Evolutionary conservation across 2,113 vertebrate genomes (phyloP).

Genomic region (Cyprinodon tularosa): DNA sequence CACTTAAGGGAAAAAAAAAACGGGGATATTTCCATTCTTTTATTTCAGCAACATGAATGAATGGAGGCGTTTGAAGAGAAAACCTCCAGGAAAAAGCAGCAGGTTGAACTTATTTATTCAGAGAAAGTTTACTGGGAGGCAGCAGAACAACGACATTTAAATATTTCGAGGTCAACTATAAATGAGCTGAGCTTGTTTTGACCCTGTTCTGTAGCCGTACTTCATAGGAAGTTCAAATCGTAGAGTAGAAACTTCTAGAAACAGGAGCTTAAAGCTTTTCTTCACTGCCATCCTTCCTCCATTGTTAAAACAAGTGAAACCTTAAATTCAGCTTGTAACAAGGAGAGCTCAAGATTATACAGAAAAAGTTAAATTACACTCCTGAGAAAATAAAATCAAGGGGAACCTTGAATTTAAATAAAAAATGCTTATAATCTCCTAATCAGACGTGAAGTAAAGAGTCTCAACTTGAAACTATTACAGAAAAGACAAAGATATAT

Average conservation of each 20-base stretch:
- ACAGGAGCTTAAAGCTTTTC: conserved; percentile 29
- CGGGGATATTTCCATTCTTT: not conserved
- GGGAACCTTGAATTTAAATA: too few species aligned
- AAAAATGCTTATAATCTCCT: too few species aligned
- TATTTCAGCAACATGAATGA: not conserved
- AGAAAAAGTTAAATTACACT: too few species aligned
- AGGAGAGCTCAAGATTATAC: too few species aligned
- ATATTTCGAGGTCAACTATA: not conserved
- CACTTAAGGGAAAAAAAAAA: not conserved
- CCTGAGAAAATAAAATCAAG: too few species aligned
- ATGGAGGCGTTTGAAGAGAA: not conserved
- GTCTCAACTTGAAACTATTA: too few species aligned
- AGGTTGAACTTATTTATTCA: not conserved
- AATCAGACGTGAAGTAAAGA: too few species aligned
- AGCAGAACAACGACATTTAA: not conserved
- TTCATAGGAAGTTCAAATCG: conserved; percentile 11
- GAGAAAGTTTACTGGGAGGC: not conserved
- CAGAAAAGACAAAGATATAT: too few species aligned
- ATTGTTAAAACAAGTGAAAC: too few species aligned
- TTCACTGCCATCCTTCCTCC: too few species aligned
- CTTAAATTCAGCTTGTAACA: too few species aligned
- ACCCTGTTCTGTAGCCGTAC: not conserved
- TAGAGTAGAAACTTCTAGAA: conserved; percentile 2
- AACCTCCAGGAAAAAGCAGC: not conserved
- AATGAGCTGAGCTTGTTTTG: too few species aligned